Evolutionary conservation across 2,888 invertebrate genomes (phyloP).

Genomic region (Lordiphosa andalusiaca): DNA sequence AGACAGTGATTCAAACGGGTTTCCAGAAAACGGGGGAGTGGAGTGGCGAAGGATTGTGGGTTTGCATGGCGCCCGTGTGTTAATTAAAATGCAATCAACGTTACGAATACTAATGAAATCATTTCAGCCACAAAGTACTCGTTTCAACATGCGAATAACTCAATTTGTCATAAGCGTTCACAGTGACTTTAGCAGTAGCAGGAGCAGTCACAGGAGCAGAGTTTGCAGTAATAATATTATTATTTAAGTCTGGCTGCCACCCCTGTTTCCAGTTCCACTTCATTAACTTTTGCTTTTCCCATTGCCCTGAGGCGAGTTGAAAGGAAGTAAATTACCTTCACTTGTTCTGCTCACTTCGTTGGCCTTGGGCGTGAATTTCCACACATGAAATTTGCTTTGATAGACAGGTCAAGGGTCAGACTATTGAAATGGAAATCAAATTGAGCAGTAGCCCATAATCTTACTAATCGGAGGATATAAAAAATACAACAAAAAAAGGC

Average conservation of each 20-base stretch:
- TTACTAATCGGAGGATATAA: conserved; percentile 33
- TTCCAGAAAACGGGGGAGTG: conserved; percentile 21
- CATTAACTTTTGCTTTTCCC: conserved; percentile 47
- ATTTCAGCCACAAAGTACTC: conserved; percentile 30
- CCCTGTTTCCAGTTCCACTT: conserved; percentile 36
- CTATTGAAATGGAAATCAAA: conserved; percentile 43
- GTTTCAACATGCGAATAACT: conserved; percentile 63
- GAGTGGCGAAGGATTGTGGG: not conserved
- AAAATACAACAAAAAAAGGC: conserved; percentile 9
- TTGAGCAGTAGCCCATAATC: conserved; percentile 33
- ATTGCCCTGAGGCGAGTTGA: conserved; percentile 27
- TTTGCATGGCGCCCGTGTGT: conserved; percentile 59
- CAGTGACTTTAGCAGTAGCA: conserved; percentile 13
- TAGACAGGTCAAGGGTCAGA: conserved; percentile 49
- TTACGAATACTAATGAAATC: conserved; percentile 72
- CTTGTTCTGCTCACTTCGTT: conserved; percentile 46
- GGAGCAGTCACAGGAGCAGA: conserved; percentile 16
- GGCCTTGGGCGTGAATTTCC: conserved; percentile 29
- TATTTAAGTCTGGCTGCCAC: conserved; percentile 4
- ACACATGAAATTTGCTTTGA: conserved; percentile 31
- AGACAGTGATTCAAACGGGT: conserved; percentile 54
- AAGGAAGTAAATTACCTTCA: conserved; percentile 59
- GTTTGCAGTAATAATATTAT: conserved; percentile 25
- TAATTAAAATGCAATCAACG: conserved; percentile 76
- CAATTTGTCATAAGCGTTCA: conserved; percentile 60